Evolutionary conservation across 2,113 vertebrate genomes (phyloP), one percentile per base, ranked within the genome.

Genomic region (Hemicordylus capensis): DNA sequence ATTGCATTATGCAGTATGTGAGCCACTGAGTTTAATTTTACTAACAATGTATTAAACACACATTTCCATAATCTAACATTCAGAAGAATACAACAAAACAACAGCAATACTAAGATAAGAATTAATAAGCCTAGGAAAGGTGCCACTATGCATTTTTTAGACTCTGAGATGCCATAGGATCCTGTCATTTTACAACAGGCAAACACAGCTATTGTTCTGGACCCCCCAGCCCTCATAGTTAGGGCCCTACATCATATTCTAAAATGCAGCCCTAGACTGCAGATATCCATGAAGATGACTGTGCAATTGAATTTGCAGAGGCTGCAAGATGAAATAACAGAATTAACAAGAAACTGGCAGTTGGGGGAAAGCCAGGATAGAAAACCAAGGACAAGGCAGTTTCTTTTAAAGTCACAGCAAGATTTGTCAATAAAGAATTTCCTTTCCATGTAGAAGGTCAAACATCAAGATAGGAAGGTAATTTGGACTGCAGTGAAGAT

Each of bases 271-370:
- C n/a, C 22, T 37, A 56, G 67, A 5, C 31, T 80, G 70, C 75
- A 76, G 76, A 92, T 80, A 87, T 28, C 48, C 86, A 37, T n/a
- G 84, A n/a, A 70, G 74, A 15, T 81, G 81, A 84, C 58, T 44
- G 2, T 84, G 82, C 48, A 88, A 70, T 10, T 66, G 28, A 77
- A n/a, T 67, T 28, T 84, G 17, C 74, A 87, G 59, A 64, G 59
- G 58, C 15, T 31, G 80, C 82, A 87, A 74, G 3, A 46, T 79
- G 83, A 92, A 89, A 76, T 4, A 31, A 11, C 63, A 88, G 84
- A 91, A 85, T 51, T 74, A 86, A 8, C 63, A 90, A 79, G 39
- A 78, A 83, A 83, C 22, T 83, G 75, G 51, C 3, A 83, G 74
- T 22, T 87, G 70, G 80, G 86, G 77, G 85, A 91, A 84, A 31